Evolutionary conservation across 2,113 vertebrate species (phyloP), one percentile per base, ranked within the genome.

Genomic region (Ameiurus melas): DNA sequence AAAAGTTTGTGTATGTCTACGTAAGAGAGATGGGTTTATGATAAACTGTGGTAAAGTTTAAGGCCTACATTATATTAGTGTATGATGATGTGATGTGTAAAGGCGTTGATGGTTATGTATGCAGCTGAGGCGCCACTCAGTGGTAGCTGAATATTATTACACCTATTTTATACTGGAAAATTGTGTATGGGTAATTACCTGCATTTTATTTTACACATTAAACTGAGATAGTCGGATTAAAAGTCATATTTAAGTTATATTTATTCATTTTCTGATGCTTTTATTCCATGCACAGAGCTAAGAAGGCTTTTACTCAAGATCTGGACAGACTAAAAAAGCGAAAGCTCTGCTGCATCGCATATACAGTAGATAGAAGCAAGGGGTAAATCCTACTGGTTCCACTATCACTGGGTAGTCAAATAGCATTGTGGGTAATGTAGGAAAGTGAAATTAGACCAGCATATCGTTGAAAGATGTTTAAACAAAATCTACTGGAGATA

Each of bases 71-170:
- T 60, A 60, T 14, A 14, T 60, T 36, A 22, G 7, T 27, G 51
- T 85, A 27, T 17, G 66, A 73, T 85, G 84, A 85, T 25, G 68
- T 57, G 66, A 71, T 57, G 19, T 12, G 20, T 85, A 20, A 70
- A 84, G 33, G 82, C 60, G 9, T 30, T 47, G 7, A 47, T 70
- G 62, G 77, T 53, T 57, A 64, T 70, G 87, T 57, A 57, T 83
- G 84, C 33, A 43, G 39, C 27, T 82, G 25, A 57, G 64, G 85
- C 58, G 86, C 75, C 89, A 85, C 87, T 62, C 84, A 66, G 77
- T 85, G 86, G 89, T 75, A 22, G 70, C 6, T 83, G 30, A 43
- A 51, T 53, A 73, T 47, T 36, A 88, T 70, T 83, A 81, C 86
- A 88, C 55, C 4, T 5, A 9, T n/a, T 53, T 62, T 30, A n/a